phyloP scores from a whole-genome alignment of 2,797 vertebrate species.

The Peromyscus eremicus region DNA sequence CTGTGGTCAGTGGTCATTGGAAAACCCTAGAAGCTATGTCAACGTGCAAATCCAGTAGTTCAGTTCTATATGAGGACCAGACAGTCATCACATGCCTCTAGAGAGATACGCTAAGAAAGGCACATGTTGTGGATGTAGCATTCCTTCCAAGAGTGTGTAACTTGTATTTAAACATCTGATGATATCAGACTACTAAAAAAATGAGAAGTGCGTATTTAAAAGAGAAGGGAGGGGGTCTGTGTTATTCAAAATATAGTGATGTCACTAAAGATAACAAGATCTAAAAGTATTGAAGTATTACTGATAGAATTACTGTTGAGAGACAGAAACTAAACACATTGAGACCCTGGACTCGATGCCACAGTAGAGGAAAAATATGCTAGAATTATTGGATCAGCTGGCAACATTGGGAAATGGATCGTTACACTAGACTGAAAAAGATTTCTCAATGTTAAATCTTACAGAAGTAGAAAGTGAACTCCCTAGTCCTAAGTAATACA shows the following conservation, averaged over 20 bases:
- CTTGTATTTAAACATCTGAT: background rate
- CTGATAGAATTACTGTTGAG: background rate
- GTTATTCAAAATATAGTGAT: background rate
- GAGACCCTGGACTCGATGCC: background rate
- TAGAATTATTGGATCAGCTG: background rate
- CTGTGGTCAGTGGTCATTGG: background rate
- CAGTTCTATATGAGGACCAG: background rate
- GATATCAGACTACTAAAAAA: background rate
- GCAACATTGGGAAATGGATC: background rate
- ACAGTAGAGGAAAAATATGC: background rate
- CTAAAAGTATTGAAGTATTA: background rate
- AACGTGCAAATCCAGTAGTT: background rate
- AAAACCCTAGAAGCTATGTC: background rate
- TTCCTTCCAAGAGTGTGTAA: background rate
- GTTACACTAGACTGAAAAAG: background rate
- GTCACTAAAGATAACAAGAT: background rate
- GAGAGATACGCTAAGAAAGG: background rate
- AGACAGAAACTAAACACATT: background rate
- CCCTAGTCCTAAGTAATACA: background rate
- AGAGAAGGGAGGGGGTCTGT: background rate
- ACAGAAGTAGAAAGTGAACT: too few relatives aligned
- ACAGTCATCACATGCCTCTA: background rate
- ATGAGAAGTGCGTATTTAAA: background rate
- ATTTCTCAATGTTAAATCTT: background rate
- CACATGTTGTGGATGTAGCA: background rate